Percentiles rank a stretch among this genome's conserved stretches.
Evolutionary conservation across 2,113 vertebrate species (phyloP).

Genomic region (Narcine bancroftii): DNA sequence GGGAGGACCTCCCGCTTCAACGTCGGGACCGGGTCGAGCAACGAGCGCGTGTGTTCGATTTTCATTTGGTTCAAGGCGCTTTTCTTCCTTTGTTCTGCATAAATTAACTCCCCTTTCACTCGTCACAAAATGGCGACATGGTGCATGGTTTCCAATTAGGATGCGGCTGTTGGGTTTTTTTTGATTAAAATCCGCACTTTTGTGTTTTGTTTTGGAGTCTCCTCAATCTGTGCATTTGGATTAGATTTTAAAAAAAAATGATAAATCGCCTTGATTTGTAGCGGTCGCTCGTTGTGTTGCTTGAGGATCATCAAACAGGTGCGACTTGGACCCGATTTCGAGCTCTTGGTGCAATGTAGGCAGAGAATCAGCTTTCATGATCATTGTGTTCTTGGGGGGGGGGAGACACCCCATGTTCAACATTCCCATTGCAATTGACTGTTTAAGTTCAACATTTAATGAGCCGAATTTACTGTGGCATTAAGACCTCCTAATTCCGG

Average conservation of each 20-base stretch:
- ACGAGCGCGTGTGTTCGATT: too few species aligned
- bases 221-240: neutral
- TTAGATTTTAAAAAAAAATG: neutral
- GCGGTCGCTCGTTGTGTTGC: neutral
- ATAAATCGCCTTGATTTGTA: neutral
- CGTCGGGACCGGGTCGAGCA: too few species aligned
- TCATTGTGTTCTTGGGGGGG: too few species aligned
- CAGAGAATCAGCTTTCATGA: neutral
- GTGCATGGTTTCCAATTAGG: neutral
- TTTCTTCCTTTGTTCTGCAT: neutral
- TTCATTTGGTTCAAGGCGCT: neutral
- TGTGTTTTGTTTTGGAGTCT: too few species aligned
- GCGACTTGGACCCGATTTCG: neutral
- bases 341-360: neutral
- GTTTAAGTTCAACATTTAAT: neutral
- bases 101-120: neutral
- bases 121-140: constrained; percentile 31
- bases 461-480: neutral
- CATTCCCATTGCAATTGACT: neutral
- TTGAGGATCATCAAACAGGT: neutral
- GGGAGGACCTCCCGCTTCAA: too few species aligned
- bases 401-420: neutral
- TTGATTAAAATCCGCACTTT: neutral
- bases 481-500: neutral
- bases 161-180: neutral